Base-by-base conservation (phyloP, 2,888 invertebrate genomes). In the Busseola fusca region DNA sequence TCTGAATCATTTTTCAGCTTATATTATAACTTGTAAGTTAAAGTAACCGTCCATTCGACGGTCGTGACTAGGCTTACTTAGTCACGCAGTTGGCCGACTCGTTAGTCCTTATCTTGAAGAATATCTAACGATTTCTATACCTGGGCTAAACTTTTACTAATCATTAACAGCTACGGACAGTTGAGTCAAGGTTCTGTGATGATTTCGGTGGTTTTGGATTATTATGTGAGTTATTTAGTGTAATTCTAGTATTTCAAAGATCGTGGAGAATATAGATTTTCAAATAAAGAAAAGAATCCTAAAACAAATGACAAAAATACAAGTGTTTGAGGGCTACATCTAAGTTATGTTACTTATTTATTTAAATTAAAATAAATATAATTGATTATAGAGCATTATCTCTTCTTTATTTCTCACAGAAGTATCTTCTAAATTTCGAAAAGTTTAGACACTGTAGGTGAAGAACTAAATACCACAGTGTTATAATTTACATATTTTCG, bases 61-160 rank as follows among this genome's bases (percentile, higher is more conserved):
- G 78, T 92, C 94, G 93, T 94, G 94, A 91, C 93, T 90, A 81
- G 83, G 82, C 87, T 91, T 88, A 92, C 87, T 94, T 93, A 94
- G 93, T 94, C 93, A 94, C 89, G 89, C 87, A 83, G 83, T 85
- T 84, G 84, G 88, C 81, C 84, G 84, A 87, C 90, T 92, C 91
- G 91, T 92, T 92, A 91, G 83, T 74, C 75, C 86, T 92, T 91
- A 91, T 91, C 91, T 87, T 18, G 50, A 45, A 64, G 81, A 85
- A 81, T 85, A 91, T 91, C 91, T 87, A 87, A 85, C 80, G 76
- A 80, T 77, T 74, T 85, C 81, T 81, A 86, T 81, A 69, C 67
- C 64, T 76, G 64, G 56, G 78, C 73, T 74, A 72, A 75, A 76
- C 42, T 77, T 74, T 71, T 65, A 81, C 69, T 80, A 84, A 83